Evolutionary conservation across 2,888 invertebrate genomes (phyloP).

Genomic region (Tethea ocularis): DNA sequence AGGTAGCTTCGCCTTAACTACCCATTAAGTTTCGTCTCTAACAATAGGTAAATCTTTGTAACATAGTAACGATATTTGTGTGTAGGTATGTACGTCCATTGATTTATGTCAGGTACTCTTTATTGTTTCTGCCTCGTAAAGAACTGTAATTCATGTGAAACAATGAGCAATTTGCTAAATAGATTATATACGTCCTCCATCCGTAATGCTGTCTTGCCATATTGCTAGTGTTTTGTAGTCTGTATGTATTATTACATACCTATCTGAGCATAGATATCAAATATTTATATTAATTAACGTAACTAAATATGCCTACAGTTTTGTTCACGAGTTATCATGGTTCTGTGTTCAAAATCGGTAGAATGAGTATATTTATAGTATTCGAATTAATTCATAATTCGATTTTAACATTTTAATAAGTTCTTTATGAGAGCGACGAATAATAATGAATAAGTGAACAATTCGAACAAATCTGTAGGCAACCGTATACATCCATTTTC

Average conservation of each 20-base stretch:
- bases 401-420: not conserved
- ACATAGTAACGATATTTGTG: slow-evolving; percentile 64
- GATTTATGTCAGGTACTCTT: slow-evolving; percentile 75
- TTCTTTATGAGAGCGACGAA: not conserved
- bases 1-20: slow-evolving; percentile 47
- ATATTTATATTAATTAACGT: slow-evolving; percentile 27
- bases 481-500: not conserved
- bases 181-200: slow-evolving; percentile 79
- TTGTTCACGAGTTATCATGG: not conserved
- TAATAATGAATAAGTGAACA: not conserved
- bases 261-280: slow-evolving; percentile 38
- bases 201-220: slow-evolving; percentile 82
- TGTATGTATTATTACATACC: slow-evolving; percentile 66
- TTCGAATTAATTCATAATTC: slow-evolving; percentile 4
- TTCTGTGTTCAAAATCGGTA: not conserved
- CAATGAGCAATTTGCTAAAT: slow-evolving; percentile 82
- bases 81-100: slow-evolving; percentile 68
- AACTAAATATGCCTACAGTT: slow-evolving; percentile 12
- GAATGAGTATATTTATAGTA: not conserved
- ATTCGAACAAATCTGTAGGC: slow-evolving; percentile 1
- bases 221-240: slow-evolving; percentile 75
- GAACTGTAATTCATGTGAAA: slow-evolving; percentile 75
- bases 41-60: slow-evolving; percentile 66
- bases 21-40: slow-evolving; percentile 60
- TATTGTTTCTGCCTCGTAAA: slow-evolving; percentile 80